Evolutionary conservation across 53 echinoderm and acorn worm genomes (phyloP).

Genomic region (Henricia sp.): DNA sequence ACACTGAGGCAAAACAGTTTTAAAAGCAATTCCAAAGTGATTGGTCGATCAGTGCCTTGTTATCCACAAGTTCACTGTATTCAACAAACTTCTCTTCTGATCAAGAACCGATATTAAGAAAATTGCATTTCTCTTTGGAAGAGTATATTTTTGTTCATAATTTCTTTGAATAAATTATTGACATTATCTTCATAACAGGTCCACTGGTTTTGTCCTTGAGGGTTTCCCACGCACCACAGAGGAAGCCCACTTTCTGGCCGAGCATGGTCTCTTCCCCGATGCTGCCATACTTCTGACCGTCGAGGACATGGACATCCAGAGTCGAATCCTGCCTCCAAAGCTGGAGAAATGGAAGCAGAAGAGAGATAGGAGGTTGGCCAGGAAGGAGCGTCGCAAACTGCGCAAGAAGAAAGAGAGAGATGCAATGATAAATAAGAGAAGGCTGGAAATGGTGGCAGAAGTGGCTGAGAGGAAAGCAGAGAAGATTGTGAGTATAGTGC

Average conservation of each 20-base stretch:
- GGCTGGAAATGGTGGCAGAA: constrained; percentile 86
- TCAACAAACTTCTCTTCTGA: no score
- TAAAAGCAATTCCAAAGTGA: no score
- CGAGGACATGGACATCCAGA: constrained; percentile 86
- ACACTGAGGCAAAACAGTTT: no score
- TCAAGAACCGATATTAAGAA: no score
- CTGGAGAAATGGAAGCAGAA: constrained; percentile 86
- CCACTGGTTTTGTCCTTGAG: constrained; percentile 91
- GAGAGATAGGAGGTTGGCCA: constrained; percentile 81
- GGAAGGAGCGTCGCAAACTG: constrained; percentile 81
- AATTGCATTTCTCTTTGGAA: no score
- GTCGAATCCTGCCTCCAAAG: constrained; percentile 84
- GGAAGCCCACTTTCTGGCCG: constrained; percentile 93
- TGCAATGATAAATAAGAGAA: constrained; percentile 82
- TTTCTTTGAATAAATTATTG: no score
- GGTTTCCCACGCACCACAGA: constrained; percentile 93
- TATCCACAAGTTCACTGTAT: no score
- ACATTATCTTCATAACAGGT: constrained; percentile 40
- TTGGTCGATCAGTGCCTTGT: no score
- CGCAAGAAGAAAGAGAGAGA: constrained; percentile 95
- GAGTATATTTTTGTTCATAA: no score
- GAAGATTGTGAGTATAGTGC: constrained; percentile 70
- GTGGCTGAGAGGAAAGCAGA: constrained; percentile 90
- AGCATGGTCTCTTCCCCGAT: constrained; percentile 89
- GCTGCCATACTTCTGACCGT: constrained; percentile 84